These are phyloP conservation scores for Lophochroa leadbeateri DNA, from an alignment of 2,113 vertebrate genomes.

Conservation along the genomic window DNA sequence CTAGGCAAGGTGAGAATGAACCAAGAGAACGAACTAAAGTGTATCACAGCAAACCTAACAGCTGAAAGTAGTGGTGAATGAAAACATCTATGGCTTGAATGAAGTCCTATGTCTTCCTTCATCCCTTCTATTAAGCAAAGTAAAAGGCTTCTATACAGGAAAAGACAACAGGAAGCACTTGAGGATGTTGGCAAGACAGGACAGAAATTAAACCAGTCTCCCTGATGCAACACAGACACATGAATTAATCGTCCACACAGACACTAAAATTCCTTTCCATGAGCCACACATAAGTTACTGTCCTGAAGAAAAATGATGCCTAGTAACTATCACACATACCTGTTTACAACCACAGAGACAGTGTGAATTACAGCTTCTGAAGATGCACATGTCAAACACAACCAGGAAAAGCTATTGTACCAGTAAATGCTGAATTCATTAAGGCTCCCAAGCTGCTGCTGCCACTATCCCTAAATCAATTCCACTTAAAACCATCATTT, in stretches of 20 bases:
- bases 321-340: fast-evolving
- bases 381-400: not conserved
- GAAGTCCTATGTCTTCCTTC: not conserved
- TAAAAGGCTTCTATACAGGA: not conserved
- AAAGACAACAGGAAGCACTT: not conserved
- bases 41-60: not conserved
- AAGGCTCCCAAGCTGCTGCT: not conserved
- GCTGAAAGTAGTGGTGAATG: not conserved
- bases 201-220: not conserved
- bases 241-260: not conserved
- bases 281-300: not conserved
- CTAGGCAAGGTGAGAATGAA: not conserved
- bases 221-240: fast-evolving
- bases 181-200: not conserved
- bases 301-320: fast-evolving
- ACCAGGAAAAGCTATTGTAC: not conserved
- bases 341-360: not conserved
- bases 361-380: not conserved
- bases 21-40: not conserved
- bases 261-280: not conserved
- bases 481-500: not conserved
- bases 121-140: not conserved
- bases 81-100: not conserved
- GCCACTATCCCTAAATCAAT: not conserved
- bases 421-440: not conserved